These are phyloP conservation scores for Cavia aperea DNA, from an alignment of 2,113 vertebrate genomes.

Conservation along the genomic window DNA sequence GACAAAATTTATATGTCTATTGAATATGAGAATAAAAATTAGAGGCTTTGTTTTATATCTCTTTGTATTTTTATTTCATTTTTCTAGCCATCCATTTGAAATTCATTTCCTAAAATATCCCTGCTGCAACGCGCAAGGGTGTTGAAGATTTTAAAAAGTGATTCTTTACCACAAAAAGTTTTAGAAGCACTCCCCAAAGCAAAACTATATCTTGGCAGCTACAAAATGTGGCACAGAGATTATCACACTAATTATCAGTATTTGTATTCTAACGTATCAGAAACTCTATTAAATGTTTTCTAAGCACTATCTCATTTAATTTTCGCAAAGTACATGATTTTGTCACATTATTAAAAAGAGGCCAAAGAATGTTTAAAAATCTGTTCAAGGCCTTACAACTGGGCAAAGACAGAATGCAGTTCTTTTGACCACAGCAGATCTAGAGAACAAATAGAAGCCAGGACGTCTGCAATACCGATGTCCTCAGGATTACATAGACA, in stretches of 20 bases:
- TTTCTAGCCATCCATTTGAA: not conserved
- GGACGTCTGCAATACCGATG: not conserved
- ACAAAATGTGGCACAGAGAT: not conserved
- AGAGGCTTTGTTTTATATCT: not conserved
- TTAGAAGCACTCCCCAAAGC: not conserved
- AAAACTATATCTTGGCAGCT: not conserved
- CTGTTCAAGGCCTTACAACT: not conserved
- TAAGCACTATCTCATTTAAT: constrained; percentile 14
- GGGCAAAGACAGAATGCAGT: not conserved
- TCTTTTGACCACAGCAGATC: not conserved
- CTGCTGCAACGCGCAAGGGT: not conserved
- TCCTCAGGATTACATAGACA: not conserved
- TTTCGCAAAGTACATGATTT: not conserved
- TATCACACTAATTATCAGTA: not conserved
- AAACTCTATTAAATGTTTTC: not conserved
- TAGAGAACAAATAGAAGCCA: not conserved
- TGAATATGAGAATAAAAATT: constrained; percentile 17
- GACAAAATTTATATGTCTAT: not conserved
- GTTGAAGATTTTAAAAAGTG: not conserved
- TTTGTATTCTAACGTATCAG: not conserved
- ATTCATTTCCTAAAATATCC: not conserved
- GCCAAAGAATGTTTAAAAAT: not conserved
- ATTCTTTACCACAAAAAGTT: not conserved
- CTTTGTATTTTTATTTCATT: constrained; percentile 15
- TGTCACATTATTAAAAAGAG: not conserved